Conservation (phyloP, 2,113 vertebrate species). For the Macrotis lagotis region DNA sequence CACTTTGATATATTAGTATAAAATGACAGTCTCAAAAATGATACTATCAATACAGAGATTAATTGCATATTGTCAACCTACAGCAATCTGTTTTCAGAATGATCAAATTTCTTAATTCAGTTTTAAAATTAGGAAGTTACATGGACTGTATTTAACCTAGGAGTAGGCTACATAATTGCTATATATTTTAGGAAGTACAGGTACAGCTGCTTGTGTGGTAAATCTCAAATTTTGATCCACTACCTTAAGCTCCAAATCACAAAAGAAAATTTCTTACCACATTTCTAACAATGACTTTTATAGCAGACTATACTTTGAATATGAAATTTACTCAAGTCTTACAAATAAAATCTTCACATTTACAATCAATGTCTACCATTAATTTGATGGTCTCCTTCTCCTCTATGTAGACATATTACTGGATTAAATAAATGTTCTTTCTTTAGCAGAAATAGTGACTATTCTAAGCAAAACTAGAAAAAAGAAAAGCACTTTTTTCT, state of each 20-base stretch:
- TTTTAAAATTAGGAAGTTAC: background rate
- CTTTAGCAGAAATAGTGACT: conserved; percentile 29
- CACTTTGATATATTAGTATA: background rate
- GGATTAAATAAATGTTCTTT: conserved; percentile 8
- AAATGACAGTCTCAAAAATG: background rate
- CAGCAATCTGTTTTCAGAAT: background rate
- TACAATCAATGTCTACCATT: background rate
- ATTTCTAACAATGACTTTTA: background rate
- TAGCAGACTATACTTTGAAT: background rate
- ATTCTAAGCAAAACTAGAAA: background rate
- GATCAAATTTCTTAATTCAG: background rate
- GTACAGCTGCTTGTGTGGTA: background rate
- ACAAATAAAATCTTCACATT: background rate
- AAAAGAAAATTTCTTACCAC: background rate
- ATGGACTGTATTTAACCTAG: background rate
- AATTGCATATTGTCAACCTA: background rate
- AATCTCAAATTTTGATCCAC: background rate
- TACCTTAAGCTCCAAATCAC: background rate
- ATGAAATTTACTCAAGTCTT: background rate
- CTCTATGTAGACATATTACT: conserved; percentile 6
- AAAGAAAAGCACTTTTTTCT: conserved; percentile 53
- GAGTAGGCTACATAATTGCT: background rate
- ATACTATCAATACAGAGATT: background rate
- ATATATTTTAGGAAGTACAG: background rate
- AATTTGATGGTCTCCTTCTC: background rate